Base-by-base conservation (phyloP, 2,888 invertebrate genomes). In the Pseudococcus longispinus region DNA sequence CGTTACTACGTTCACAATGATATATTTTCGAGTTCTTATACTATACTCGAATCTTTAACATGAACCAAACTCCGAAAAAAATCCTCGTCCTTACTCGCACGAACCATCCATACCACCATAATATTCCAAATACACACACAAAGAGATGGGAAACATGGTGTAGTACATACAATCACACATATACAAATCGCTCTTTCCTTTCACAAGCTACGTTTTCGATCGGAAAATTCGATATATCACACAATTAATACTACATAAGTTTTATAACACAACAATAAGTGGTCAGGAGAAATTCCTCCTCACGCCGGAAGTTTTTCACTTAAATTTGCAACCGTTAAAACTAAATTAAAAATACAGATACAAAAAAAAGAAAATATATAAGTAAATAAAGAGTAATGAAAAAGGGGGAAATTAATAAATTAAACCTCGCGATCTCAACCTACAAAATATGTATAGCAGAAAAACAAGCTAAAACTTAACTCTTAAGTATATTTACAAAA, bases 271-370 rank as follows among this genome's bases (percentile, higher is more conserved):
- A 60, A 60, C 23, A 70, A 70, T 29, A 29, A 70, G 29, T 29
- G 29, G 18, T 29, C 18, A 29, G 29, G 0, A 32, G 26, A 18
- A 70, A 15, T 8, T 6, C 18, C 70, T 70, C 70, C 60, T n/a
- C 32, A 70, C 70, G 15, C 29, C 26, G 29, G 29, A 70, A 70
- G 18, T 80, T 37, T 80, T 42, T 80, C 77, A 74, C 74, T 74
- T 74, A 74, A 74, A 74, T 74, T 74, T 74, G 77, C 42, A 80
- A 37, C 42, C 42, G 20, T 42, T 80, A 80, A 80, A 80, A 80
- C 20, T 80, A 20, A 37, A 80, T 80, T 42, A 80, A 80, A 80
- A 80, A 42, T 80, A 80, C 42, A 80, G 32, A 80, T 80, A 80
- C 70, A 70, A 70, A 80, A 80, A 80, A 74, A 18, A 74, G 23